Base-by-base conservation (phyloP, 2,888 invertebrate species). In the Diaphora mendica region DNA sequence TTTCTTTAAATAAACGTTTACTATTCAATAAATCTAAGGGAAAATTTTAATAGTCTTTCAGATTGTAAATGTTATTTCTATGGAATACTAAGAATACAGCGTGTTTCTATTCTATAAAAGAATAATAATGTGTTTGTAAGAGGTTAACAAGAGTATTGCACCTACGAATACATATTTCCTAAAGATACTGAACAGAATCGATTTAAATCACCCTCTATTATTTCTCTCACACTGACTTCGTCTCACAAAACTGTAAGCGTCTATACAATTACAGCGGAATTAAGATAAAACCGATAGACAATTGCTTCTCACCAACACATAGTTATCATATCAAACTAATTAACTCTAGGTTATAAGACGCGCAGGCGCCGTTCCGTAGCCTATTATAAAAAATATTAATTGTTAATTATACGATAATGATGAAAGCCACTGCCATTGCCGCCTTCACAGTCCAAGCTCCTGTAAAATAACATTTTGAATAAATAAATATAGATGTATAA, bases 381-480 rank as follows among this genome's bases (percentile, higher is more conserved):
- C 42, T 66, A 26, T 67, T 11, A 44, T 30, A 7, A 44, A 20
- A 20, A 51, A 35, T 20, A 35, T 39, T 39, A 51, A 55, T 30
- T 66, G 26, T 68, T 11, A 23, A 20, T 35, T 39, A 35, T n/a
- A 30, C 30, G 51, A 68, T 69, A 73, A 64, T 13, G 15, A 55
- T 17, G 2, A 76, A 75, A 77, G 73, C 74, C 80, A 78, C 81
- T 85, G 85, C 84, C 84, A 84, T 82, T 77, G 74, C 76, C 51
- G 72, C 70, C 77, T 73, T 82, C 85, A 81, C 87, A 87, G 88
- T 87, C 83, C 85, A 86, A 87, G 85, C 81, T 82, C 82, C 82
- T 80, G 73, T 75, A 72, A 83, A 82, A 82, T 79, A 85, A 82
- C 87, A 82, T 84, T 82, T 79, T 77, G 71, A 80, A 82, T 74